These are phyloP conservation scores for Leptinotarsa rubiginosa DNA, from an alignment of 2,888 invertebrate species.

Conservation along the genomic window DNA sequence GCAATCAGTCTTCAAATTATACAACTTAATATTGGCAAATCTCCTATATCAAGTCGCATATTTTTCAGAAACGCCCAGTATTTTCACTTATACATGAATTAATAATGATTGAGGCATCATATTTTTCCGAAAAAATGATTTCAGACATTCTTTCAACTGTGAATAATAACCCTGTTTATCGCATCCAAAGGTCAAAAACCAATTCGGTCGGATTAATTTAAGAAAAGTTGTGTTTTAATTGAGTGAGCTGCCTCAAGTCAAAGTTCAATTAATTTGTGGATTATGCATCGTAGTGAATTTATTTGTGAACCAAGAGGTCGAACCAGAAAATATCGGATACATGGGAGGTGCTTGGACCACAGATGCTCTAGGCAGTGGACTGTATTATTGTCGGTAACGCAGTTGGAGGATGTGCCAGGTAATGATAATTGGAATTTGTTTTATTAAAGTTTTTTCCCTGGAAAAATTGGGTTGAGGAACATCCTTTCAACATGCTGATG, in stretches of 20 bases:
- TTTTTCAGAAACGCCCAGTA: too few relatives aligned
- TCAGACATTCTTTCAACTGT: not conserved
- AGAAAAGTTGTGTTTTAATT: constrained; percentile 7
- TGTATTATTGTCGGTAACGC: constrained; percentile 55
- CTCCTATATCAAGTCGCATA: too few relatives aligned
- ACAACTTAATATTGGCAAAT: too few relatives aligned
- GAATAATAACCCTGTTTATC: not conserved
- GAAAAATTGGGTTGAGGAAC: too few relatives aligned
- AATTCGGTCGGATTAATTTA: constrained; percentile 12
- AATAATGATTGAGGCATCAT: not conserved
- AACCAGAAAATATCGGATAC: constrained; percentile 57
- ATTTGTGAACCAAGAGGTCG: constrained; percentile 54
- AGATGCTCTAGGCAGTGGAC: constrained; percentile 53
- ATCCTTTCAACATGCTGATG: too few relatives aligned
- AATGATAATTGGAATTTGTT: constrained; percentile 24
- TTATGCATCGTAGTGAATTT: constrained; percentile 52
- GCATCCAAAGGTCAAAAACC: constrained; percentile 15
- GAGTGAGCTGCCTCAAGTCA: constrained; percentile 7
- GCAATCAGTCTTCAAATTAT: too few relatives aligned
- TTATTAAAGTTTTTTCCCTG: not conserved
- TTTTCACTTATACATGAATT: too few relatives aligned
- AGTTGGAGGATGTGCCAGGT: constrained; percentile 54
- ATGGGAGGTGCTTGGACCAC: constrained; percentile 45
- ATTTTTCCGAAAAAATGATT: not conserved
- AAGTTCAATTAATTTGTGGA: constrained; percentile 23